Evolutionary conservation across 2,888 invertebrate species (phyloP), one percentile per base, ranked within the genome.

Genomic region (Limnephilus rhombicus): DNA sequence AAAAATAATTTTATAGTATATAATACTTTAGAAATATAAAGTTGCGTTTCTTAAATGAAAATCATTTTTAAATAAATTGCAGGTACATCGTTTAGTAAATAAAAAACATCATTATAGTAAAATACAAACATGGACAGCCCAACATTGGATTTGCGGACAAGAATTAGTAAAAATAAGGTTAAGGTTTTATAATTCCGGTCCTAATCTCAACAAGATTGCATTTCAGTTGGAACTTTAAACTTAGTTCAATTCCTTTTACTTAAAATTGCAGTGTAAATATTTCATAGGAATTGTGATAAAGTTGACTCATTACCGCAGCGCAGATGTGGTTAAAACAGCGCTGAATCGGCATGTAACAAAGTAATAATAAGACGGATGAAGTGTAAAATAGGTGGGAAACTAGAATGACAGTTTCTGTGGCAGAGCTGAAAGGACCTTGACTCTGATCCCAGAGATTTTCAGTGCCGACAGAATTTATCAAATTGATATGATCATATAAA

Each of bases 101-200:
- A 68, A 24, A 68, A 68, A 24, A 68, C 18, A 68, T 24, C 68
- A 24, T 68, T 24, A 68, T 68, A n/a, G 24, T n/a, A 68, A 68
- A 24, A 68, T 68, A 68, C 68, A n/a, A 68, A 68, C 68, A 34
- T 0, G 83, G 83, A 83, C 83, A 83, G 83, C 83, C 37, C 37
- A 83, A 34, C 34, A 34, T 34, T 37, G 83, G 83, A 37, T 83
- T 83, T 24, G 18, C 18, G 53, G 18, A 68, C 24, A 24, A 24
- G 68, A 68, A 68, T 68, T n/a, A n/a, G 68, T 68, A 24, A 68
- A 24, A 68, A 83, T 11, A 4, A 15, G 37, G 3, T 18, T 18
- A 83, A 83, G 34, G 9, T 34, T 34, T 83, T 83, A n/a, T 83
- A 83, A 83, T 83, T 37, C 83, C 83, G 37, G 83, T n/a, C 83